Percentiles rank a stretch among this genome's conserved stretches.
These are phyloP conservation scores for Rhea americana DNA, from an alignment of 2,113 vertebrate genomes.

Conservation along the genomic window DNA sequence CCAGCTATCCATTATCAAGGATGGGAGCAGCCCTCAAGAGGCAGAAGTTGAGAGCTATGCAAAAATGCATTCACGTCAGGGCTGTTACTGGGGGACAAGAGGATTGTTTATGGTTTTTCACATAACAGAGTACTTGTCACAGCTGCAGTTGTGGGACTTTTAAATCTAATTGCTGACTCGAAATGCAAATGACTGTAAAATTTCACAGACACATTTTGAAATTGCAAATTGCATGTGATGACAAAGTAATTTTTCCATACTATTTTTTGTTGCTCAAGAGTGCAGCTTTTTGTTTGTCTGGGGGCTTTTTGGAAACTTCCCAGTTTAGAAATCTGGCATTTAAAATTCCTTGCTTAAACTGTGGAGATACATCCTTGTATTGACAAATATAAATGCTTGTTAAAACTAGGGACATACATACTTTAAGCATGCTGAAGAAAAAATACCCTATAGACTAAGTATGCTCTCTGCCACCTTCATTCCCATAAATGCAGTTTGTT, in stretches of 20 bases:
- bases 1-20: background rate
- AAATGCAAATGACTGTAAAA: constrained; percentile 44
- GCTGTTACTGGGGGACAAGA: constrained; percentile 25
- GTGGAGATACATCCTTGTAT: background rate
- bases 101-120: constrained; percentile 33
- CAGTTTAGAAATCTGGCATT: background rate
- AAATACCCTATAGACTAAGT: background rate
- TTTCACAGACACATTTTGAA: constrained; percentile 46
- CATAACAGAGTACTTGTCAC: constrained; percentile 10
- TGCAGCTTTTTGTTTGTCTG: background rate
- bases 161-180: constrained; percentile 54
- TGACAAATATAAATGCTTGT: background rate
- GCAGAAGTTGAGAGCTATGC: fast-evolving
- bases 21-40: background rate
- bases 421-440: background rate
- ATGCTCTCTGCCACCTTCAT: background rate
- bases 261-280: background rate
- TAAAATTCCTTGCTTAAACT: background rate
- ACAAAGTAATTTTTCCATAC: constrained; percentile 33
- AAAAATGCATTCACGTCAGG: background rate
- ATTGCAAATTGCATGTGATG: constrained; percentile 2
- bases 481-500: background rate
- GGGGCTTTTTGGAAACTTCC: background rate
- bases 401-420: background rate
- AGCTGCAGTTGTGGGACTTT: constrained; percentile 32